Conservation (phyloP, 2,888 invertebrate genomes). For the Lasiommata megera region DNA sequence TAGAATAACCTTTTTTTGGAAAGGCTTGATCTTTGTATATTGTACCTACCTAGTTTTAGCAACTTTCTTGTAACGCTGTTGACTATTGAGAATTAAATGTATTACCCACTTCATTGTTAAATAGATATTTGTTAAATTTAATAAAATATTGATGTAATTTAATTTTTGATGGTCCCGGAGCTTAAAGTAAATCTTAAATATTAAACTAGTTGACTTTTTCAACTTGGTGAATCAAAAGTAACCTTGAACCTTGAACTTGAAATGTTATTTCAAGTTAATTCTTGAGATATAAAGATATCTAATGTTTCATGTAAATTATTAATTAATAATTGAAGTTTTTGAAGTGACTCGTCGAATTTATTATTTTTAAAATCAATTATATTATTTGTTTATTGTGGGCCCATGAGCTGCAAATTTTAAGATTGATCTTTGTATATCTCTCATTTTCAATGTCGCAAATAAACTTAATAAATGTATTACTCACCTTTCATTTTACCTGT, state of each 20-base stretch:
- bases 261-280: not conserved
- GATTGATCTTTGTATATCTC: slow-evolving; percentile 39
- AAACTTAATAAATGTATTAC: slow-evolving; percentile 47
- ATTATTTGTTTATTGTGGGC: slow-evolving; percentile 25
- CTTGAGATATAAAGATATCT: not conserved
- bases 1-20: slow-evolving; percentile 36
- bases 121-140: slow-evolving; percentile 39
- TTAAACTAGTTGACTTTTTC: slow-evolving; percentile 14
- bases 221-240: not conserved
- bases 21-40: slow-evolving; percentile 48
- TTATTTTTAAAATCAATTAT: slow-evolving; percentile 46
- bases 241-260: too few species aligned
- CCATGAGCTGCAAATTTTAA: slow-evolving; percentile 30
- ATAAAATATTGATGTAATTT: slow-evolving; percentile 38
- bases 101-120: slow-evolving; percentile 46
- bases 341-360: slow-evolving; percentile 50
- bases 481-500: slow-evolving; percentile 30
- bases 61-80: slow-evolving; percentile 49
- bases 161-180: slow-evolving; percentile 24
- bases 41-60: slow-evolving; percentile 43
- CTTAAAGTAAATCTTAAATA: slow-evolving; percentile 38
- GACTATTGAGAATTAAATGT: slow-evolving; percentile 36
- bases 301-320: slow-evolving; percentile 27
- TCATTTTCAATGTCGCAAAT: slow-evolving; percentile 47
- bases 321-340: slow-evolving; percentile 39